Percentiles rank a stretch among this genome's conserved stretches.
phyloP scores from a whole-genome alignment of 2,888 invertebrate genomes.

The Coenonympha glycerion region DNA sequence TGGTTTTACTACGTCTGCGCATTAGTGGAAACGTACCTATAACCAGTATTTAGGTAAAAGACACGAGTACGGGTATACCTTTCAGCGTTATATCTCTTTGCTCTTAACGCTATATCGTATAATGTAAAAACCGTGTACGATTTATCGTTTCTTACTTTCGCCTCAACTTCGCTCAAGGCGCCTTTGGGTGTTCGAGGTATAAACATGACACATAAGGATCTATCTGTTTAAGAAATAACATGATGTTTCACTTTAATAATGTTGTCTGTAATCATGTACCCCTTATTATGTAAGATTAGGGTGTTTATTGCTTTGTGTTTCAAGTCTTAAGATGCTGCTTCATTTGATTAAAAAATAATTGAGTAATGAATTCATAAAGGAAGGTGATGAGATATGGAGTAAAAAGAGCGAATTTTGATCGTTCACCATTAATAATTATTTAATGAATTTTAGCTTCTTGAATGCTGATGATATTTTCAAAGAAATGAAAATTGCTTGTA shows the following conservation, averaged over 20 bases:
- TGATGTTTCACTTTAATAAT: neutral
- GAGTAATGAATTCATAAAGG: too few relatives aligned
- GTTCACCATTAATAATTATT: too few relatives aligned
- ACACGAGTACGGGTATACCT: too few relatives aligned
- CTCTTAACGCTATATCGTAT: neutral
- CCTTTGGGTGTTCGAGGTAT: constrained; percentile 6
- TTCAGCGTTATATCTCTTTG: neutral
- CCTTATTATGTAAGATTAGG: neutral
- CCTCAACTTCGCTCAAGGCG: constrained; percentile 14
- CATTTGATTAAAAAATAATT: neutral
- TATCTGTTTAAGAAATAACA: constrained; percentile 1
- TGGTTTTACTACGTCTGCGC: too few relatives aligned
- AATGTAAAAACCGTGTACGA: constrained; percentile 9
- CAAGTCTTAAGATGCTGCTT: neutral
- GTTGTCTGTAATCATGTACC: neutral
- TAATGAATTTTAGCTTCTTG: too few relatives aligned
- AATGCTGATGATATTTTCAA: too few relatives aligned
- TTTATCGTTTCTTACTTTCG: constrained; percentile 15
- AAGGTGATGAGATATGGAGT: too few relatives aligned
- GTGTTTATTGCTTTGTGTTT: neutral
- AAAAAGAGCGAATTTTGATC: too few relatives aligned
- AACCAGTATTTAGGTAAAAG: too few relatives aligned
- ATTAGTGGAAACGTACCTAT: too few relatives aligned
- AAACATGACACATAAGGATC: constrained; percentile 4
- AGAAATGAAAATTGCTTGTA: too few relatives aligned